Base-by-base conservation (phyloP, 2,888 invertebrate genomes). In the Crocallis elinguaria region DNA sequence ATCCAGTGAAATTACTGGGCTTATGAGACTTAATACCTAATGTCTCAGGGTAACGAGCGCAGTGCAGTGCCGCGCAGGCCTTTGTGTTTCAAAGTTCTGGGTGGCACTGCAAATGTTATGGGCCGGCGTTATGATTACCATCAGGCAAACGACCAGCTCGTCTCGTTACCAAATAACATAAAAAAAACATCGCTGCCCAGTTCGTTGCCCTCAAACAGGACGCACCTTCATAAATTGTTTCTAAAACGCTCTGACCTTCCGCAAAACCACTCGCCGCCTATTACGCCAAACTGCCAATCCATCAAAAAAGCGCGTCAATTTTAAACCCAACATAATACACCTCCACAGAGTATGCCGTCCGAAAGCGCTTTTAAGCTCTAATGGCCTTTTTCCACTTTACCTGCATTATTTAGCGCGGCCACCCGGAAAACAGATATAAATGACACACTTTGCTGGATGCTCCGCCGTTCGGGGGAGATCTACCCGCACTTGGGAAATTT, bases 381-480 rank as follows among this genome's bases (percentile, higher is more conserved):
- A 82, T 78, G 74, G 76, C 58, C 64, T 70, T 71, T 67, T 74
- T 65, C 65, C 69, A 68, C 62, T 62, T 67, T 67, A 69, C 67
- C 64, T 68, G 73, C 74, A 75, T 77, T 78, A 81, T 81, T 82
- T 75, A 75, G 69, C 67, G 69, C 76, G 66, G 59, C 73, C 77
- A 73, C 59, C 75, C 74, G 75, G 72, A 76, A 76, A 77, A 75
- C 75, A 71, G 76, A 77, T 78, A 79, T 70, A 75, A 73, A 73
- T 69, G 78, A 72, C 72, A 75, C 69, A 69, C 71, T 74, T 71
- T 60, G 60, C 63, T 57, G 60, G 46, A 52, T 58, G 23, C 52
- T 38, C 48, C 14, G 17, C 7, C 23, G 6, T 13, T 21, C 25
- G 14, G 17, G 30, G 6, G 23, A 12, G n/a, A 11, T 41, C 9